Base-by-base conservation (phyloP, 2,797 vertebrate genomes). In the Aulostomus chinensis region DNA sequence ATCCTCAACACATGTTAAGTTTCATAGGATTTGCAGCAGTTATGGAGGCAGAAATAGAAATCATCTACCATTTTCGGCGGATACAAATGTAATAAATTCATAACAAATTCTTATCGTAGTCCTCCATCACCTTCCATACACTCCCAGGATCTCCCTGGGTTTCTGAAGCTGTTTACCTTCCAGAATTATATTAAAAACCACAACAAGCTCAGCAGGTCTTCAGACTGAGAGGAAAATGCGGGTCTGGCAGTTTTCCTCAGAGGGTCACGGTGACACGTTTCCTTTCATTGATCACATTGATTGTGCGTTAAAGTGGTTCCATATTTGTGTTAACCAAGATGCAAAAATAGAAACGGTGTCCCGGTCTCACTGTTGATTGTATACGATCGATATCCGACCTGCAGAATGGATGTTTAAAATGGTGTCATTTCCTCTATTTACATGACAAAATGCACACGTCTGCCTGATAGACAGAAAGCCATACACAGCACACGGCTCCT, bases 261-360 rank as follows among this genome's bases (percentile, higher is more conserved):
- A 51, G 71, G 63, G 67, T 73, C 60, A 67, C 12, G 9, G 15
- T 49, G 56, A 59, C 57, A 64, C 31, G 50, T 41, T 61, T 58
- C 28, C 43, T 51, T 37, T 39, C 37, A 48, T 3, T 35, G 42
- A 72, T 46, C 28, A 13, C 47, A 82, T 73, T 36, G 69, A 79
- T 72, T 50, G 5, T 9, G 9, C 10, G 16, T 34, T 67, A 29
- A 74, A 54, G 35, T 39, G 49, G 25, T 34, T 26, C 30, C 35
- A 36, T 73, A 62, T 67, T 61, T 58, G 43, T 39, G 46, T 73
- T 64, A 51, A 51, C 39, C 48, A 62, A 5, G 2, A 37, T 58
- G 22, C 15, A 42, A 33, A 67, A 66, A 65, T 40, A 47, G 54
- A 40, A 55, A 60, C 48, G 20, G 12, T 37, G 50, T 55, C 24